A percentile compares a stretch with the other conserved stretches of the same genome.
These are phyloP conservation scores for Aphelinus certus DNA, from an alignment of 1,140 invertebrate genomes.

Conservation along the genomic window DNA sequence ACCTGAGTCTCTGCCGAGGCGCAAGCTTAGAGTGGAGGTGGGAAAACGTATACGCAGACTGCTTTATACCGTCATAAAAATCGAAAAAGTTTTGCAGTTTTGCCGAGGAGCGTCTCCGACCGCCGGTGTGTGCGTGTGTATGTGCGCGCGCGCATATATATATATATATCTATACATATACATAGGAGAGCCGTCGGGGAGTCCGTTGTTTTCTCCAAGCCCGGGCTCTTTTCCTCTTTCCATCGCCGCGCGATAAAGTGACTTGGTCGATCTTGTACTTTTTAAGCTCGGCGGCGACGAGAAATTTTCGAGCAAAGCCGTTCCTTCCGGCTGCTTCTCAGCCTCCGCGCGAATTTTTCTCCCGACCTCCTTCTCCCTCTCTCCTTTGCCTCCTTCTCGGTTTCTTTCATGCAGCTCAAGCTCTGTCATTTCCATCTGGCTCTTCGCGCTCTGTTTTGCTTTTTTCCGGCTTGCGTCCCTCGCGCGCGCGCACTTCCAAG, in stretches of 20 bases:
- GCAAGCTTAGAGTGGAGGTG: neutral
- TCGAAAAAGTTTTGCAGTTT: constrained; percentile 33
- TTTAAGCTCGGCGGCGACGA: constrained; percentile 16
- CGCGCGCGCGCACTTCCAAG: constrained; percentile 2
- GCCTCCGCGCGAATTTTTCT: constrained; percentile 1
- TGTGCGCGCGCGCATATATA: no score
- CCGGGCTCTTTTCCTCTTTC: neutral
- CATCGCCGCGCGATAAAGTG: constrained; percentile 9
- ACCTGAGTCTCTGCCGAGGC: neutral
- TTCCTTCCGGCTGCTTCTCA: neutral
- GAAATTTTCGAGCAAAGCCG: constrained; percentile 20
- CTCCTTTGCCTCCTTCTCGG: constrained; percentile 33
- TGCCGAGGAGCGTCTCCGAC: neutral
- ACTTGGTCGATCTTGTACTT: constrained; percentile 27
- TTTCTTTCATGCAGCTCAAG: constrained; percentile 15
- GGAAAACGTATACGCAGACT: constrained; percentile 7
- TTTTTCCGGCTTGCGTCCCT: neutral
- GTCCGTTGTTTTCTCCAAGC: constrained; percentile 2
- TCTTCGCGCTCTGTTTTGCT: constrained; percentile 30
- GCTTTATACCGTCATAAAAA: constrained; percentile 16
- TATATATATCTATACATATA: neutral
- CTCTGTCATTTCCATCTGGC: constrained; percentile 37
- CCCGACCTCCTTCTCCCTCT: constrained; percentile 4
- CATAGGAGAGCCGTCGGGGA: neutral
- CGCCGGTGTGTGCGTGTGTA: no score